Evolutionary conservation across 2,797 vertebrate genomes (phyloP).

Genomic region (Allenopithecus nigroviridis): DNA sequence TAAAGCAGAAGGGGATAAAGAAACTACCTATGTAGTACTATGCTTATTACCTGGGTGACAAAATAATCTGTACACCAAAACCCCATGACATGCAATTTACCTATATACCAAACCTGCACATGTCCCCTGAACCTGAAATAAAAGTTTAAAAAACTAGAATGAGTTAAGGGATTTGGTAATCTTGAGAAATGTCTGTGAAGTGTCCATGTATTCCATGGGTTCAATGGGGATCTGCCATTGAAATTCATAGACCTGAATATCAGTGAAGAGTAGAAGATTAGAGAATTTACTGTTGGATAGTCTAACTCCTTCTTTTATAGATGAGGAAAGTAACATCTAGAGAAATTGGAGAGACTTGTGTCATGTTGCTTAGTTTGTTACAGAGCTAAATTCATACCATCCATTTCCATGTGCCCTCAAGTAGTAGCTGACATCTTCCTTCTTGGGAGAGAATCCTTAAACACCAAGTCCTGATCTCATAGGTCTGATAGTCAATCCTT

Average conservation of each 20-base stretch:
- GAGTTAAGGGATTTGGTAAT: not conserved
- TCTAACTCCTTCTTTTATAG: not conserved
- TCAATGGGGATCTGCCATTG: not conserved
- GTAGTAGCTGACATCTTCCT: not conserved
- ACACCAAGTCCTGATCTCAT: not conserved
- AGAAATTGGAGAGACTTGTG: not conserved
- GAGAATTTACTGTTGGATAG: not conserved
- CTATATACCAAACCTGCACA: not conserved
- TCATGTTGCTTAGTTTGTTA: not conserved
- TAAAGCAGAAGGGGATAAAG: not conserved
- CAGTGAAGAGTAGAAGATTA: not conserved
- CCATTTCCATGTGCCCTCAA: not conserved
- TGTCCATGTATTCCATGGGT: not conserved
- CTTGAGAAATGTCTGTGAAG: not conserved
- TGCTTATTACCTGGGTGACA: not conserved
- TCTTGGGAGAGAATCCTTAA: not conserved
- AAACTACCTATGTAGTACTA: not conserved
- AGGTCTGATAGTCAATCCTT: not conserved
- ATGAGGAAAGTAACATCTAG: not conserved
- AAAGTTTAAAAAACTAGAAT: not conserved
- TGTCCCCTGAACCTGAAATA: not conserved
- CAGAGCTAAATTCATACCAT: not conserved
- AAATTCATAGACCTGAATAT: not conserved
- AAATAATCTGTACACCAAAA: not conserved
- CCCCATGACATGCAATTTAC: not conserved